Evolutionary conservation across 2,797 vertebrate genomes (phyloP), one percentile per base, ranked within the genome.

Genomic region (Sebastes vulpes): DNA sequence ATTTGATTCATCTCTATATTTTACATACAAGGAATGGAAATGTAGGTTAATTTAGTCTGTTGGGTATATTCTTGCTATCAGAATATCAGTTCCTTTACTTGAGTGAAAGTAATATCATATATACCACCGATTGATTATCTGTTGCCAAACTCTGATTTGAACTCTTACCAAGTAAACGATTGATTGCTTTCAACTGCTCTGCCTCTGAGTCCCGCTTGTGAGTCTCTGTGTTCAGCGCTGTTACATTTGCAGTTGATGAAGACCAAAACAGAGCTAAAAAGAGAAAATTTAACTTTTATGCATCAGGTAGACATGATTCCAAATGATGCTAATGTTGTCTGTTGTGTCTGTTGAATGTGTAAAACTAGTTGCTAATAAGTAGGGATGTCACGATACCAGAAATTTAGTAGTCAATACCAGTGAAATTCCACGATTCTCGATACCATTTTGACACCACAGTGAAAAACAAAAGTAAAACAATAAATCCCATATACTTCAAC

Each of bases 1-100:
- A 84, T 75, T 77, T 68, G 42, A 88, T 69, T 81, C 75, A 79
- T 77, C 67, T 77, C 29, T 28, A 35, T 81, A 77, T 79, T 86
- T 71, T 63, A 79, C 69, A 81, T 77, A 48, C 42, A 72, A 7
- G 65, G 25, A 71, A 70, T 2, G 16, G 20, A 25, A 46, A 57
- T 20, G 20, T 5, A 59, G 65, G 25, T 58, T 25, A 3, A 75
- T 76, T 48, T 59, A 5, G 28, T 66, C n/a, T 57, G 1, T 54
- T 54, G 18, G 38, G 63, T 42, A 12, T 5, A 28, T 63, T 71
- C 10, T 16, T 10, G 23, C n/a, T 38, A 11, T 12, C 3, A 67
- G 64, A 48, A 20, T 23, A 56, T 18, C 0, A 8, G 42, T 53
- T 21, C 1, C 3, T 63, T 63, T 20, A n/a, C 10, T 26, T 14